A percentile compares a stretch with the other conserved stretches of the same genome.
phyloP scores from a whole-genome alignment of 2,888 invertebrate genomes.

The Carcina quercana region DNA sequence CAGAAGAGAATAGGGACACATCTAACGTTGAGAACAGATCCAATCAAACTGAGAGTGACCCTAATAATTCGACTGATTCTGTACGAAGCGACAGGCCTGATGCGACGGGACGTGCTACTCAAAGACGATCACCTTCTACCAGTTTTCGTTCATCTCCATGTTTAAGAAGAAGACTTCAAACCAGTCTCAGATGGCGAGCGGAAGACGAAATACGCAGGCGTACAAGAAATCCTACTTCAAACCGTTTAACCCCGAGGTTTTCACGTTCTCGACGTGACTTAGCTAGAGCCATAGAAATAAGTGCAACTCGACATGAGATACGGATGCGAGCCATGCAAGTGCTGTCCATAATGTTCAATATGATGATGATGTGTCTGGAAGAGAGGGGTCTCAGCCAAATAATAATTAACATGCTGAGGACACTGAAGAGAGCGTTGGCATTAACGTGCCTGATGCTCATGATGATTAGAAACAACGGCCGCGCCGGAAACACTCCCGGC shows the following conservation, averaged over 20 bases:
- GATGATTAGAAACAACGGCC: slow-evolving; percentile 44
- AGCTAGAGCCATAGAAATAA: slow-evolving; percentile 51
- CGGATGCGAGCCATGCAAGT: slow-evolving; percentile 69
- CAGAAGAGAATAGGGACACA: slow-evolving; percentile 25
- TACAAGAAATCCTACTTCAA: slow-evolving; percentile 31
- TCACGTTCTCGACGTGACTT: slow-evolving; percentile 45
- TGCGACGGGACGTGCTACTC: slow-evolving; percentile 24
- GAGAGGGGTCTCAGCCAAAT: slow-evolving; percentile 59
- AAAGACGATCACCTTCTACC: slow-evolving; percentile 28
- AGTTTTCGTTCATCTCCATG: slow-evolving; percentile 31
- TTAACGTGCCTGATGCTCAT: slow-evolving; percentile 64
- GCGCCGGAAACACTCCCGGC: slow-evolving; percentile 28
- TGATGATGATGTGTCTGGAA: slow-evolving; percentile 71
- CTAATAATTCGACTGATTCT: slow-evolving; percentile 23
- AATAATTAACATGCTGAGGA: slow-evolving; percentile 59
- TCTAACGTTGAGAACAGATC: slow-evolving; percentile 16
- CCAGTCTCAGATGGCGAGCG: slow-evolving; percentile 44
- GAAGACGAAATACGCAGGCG: slow-evolving; percentile 50
- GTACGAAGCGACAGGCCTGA: slow-evolving; percentile 19
- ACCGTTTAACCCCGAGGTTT: slow-evolving; percentile 37
- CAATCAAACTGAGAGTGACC: slow-evolving; percentile 22
- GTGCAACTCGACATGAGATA: slow-evolving; percentile 60
- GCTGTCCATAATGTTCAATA: slow-evolving; percentile 66
- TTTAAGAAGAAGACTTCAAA: slow-evolving; percentile 37
- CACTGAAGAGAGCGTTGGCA: slow-evolving; percentile 61